phyloP scores from a whole-genome alignment of 1,140 invertebrate species.

The Drosophila serrata region DNA sequence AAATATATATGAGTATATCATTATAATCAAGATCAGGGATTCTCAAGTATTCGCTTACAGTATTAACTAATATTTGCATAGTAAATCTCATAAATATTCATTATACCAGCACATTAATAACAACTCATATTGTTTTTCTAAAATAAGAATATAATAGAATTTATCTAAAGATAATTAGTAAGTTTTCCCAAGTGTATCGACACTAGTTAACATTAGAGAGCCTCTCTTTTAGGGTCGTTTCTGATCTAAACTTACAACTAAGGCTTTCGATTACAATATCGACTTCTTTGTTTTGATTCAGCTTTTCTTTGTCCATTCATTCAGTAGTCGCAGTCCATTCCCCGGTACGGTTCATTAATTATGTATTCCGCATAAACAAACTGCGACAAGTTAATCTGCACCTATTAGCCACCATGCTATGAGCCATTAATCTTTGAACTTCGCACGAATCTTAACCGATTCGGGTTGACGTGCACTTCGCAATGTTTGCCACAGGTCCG shows the following conservation, averaged over 20 bases:
- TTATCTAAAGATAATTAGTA: too few species aligned
- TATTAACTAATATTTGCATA: background rate
- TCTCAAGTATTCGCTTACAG: too few species aligned
- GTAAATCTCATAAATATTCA: background rate
- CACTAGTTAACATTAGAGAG: background rate
- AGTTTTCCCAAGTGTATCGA: background rate
- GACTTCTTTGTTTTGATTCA: slow-evolving; percentile 59
- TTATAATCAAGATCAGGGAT: background rate
- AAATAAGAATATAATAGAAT: background rate
- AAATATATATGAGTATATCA: background rate
- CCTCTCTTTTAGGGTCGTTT: background rate
- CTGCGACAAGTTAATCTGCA: slow-evolving; percentile 19
- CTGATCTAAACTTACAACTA: slow-evolving; percentile 1
- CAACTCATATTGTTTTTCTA: background rate
- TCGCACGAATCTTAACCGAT: slow-evolving; percentile 32
- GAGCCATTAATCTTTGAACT: slow-evolving; percentile 45
- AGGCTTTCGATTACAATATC: slow-evolving; percentile 9
- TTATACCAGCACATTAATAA: background rate
- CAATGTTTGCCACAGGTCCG: slow-evolving; percentile 29
- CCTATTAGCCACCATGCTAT: slow-evolving; percentile 14
- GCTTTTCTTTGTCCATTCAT: slow-evolving; percentile 36
- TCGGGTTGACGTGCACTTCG: slow-evolving; percentile 52
- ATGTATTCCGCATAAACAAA: slow-evolving; percentile 37
- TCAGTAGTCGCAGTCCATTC: slow-evolving; percentile 22
- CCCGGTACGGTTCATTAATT: slow-evolving; percentile 35